Base-by-base conservation (phyloP, 2,888 invertebrate species). In the Tubiluchus corallicola region DNA sequence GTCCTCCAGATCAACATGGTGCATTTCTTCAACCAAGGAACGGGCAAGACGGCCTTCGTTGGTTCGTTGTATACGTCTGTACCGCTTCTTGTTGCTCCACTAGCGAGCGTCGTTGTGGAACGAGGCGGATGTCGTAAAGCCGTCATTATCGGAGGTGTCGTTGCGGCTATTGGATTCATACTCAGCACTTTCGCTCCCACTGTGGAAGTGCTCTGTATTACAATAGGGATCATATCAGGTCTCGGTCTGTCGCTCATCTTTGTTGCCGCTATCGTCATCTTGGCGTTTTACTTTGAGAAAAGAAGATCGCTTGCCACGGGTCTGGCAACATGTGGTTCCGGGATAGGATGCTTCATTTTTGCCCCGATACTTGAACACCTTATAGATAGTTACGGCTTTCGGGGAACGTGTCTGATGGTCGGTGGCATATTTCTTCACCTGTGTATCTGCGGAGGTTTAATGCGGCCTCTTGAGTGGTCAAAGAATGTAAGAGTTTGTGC, bases 81-180 rank as follows among this genome's bases (percentile, higher is more conserved):
- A 4, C 42, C 42, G 3, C 40, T 42, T 4, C 42, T 40, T 41
- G 42, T 29, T 13, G 42, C 21, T 13, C 42, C 42, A n/a, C 20
- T 42, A 20, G 42, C 42, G 4, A 19, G 21, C 13, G 43, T 43
- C 5, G 9, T 46, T 4, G 47, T 49, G 9, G 49, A 47, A n/a
- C 38, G 40, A 19, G 20, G 29, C 40, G 42, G 42, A 4, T 42
- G 42, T 16, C 21, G 42, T 37, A 71, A 73, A 47, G 76, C 82
- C 48, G 79, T 82, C 20, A 77, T 84, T 49, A 74, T 74, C 47
- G 84, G 84, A 2, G 76, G 81, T 5, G 66, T 83, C 19, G 59
- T 84, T 42, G 78, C 84, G 1, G 74, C 77, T 1, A 52, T 72
- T 18, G 83, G 83, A 21, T 84, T 84, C 63, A 71, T 82, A 21